phyloP scores from a whole-genome alignment of 2,113 vertebrate species.

The Probosciger aterrimus region DNA sequence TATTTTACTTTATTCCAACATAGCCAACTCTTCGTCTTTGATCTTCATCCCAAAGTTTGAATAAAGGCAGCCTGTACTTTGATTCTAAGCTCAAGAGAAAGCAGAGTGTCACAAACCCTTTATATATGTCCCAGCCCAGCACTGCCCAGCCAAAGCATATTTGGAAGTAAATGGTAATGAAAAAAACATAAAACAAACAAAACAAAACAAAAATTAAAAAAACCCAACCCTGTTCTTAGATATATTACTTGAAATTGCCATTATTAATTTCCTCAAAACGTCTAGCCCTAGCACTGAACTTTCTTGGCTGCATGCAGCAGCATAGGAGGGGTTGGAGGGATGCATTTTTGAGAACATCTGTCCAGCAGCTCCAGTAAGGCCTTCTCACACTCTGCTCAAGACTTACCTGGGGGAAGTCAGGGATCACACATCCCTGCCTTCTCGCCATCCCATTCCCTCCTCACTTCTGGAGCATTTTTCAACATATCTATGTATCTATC shows the following conservation, averaged over 20 bases:
- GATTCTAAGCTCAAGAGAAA: slow-evolving; percentile 44
- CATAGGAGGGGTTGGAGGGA: neutral
- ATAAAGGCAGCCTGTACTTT: slow-evolving; percentile 34
- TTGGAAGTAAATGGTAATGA: neutral
- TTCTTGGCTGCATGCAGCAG: neutral
- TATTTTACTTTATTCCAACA: neutral
- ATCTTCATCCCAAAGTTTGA: slow-evolving; percentile 38
- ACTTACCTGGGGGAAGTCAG: neutral
- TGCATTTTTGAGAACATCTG: neutral
- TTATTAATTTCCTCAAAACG: neutral
- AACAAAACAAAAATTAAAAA: neutral
- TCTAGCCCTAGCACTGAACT: neutral
- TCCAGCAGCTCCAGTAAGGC: neutral
- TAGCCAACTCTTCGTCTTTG: slow-evolving; percentile 30
- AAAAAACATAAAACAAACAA: neutral
- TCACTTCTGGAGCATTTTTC: neutral
- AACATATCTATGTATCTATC: neutral
- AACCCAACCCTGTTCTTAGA: neutral
- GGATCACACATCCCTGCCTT: neutral
- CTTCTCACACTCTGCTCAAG: neutral
- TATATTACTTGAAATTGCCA: rapidly evolving
- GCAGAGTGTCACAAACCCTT: neutral
- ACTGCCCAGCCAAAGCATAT: neutral
- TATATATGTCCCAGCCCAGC: neutral
- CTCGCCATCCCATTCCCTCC: neutral